Evolutionary conservation across 2,113 vertebrate species (phyloP).

Genomic region (Candoia aspera): DNA sequence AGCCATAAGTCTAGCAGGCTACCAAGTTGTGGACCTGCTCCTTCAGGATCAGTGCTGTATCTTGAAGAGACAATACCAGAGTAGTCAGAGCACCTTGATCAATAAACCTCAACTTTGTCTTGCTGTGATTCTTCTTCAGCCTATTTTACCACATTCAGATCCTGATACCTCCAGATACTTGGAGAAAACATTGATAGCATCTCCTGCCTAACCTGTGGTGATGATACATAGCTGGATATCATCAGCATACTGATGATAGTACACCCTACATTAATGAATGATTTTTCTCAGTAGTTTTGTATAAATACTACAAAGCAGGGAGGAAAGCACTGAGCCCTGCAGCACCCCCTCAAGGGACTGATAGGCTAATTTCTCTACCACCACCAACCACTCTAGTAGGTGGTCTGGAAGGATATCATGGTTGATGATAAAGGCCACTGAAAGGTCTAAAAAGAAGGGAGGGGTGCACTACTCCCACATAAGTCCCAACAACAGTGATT

Average conservation of each 20-base stretch:
- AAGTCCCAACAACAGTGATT: too few species aligned
- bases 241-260: not conserved
- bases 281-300: not conserved
- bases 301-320: not conserved
- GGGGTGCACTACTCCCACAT: too few species aligned
- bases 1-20: not conserved
- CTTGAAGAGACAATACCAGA: not conserved
- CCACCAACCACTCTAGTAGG: too few species aligned
- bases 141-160: not conserved
- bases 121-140: not conserved
- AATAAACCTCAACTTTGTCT: not conserved
- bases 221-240: not conserved
- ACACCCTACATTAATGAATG: not conserved
- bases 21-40: not conserved
- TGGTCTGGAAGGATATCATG: too few species aligned
- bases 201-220: not conserved
- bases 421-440: too few species aligned
- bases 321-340: too few species aligned
- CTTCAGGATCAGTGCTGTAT: not conserved
- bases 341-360: too few species aligned
- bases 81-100: not conserved
- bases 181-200: not conserved
- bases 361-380: too few species aligned
- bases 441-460: too few species aligned
- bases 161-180: not conserved